These are phyloP conservation scores for Rhinogobius similis DNA, from an alignment of 2,113 vertebrate genomes.

Conservation along the genomic window DNA sequence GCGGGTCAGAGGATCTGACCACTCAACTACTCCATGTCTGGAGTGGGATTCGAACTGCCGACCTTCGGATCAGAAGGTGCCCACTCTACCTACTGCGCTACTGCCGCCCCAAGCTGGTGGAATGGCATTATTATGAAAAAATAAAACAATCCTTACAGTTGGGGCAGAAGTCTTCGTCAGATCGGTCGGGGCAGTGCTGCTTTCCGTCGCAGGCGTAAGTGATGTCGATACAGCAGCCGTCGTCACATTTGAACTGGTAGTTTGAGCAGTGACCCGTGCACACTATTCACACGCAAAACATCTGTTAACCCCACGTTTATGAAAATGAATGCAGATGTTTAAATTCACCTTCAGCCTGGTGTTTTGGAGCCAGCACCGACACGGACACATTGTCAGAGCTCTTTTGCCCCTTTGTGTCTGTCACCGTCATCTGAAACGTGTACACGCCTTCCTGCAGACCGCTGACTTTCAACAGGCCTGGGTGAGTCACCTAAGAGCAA, in stretches of 20 bases:
- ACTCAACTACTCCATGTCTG: too few relatives aligned
- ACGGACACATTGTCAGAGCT: conserved; percentile 91
- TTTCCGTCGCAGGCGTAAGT: conserved; percentile 89
- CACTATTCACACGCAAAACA: conserved; percentile 66
- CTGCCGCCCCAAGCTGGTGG: too few relatives aligned
- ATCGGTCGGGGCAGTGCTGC: conserved; percentile 90
- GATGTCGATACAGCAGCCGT: conserved; percentile 95
- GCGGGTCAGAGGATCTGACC: too few relatives aligned
- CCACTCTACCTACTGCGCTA: too few relatives aligned
- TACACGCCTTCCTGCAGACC: conserved; percentile 86
- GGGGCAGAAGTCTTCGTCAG: conserved; percentile 93
- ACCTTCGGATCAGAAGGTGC: too few relatives aligned
- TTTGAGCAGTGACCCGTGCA: conserved; percentile 86
- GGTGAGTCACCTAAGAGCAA: conserved; percentile 82
- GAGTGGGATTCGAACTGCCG: too few relatives aligned
- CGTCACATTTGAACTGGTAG: conserved; percentile 94
- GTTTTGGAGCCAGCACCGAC: conserved; percentile 82
- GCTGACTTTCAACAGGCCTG: conserved; percentile 88
- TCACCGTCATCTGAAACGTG: conserved; percentile 88
- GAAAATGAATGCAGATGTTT: neutral
- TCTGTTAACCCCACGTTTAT: neutral
- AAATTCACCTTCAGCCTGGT: conserved; percentile 80
- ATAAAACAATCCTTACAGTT: conserved; percentile 75
- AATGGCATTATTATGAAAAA: too few relatives aligned
- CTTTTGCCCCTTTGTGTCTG: conserved; percentile 84